Evolutionary conservation across 2,113 vertebrate species (phyloP).

Genomic region (Rhea pennata): DNA sequence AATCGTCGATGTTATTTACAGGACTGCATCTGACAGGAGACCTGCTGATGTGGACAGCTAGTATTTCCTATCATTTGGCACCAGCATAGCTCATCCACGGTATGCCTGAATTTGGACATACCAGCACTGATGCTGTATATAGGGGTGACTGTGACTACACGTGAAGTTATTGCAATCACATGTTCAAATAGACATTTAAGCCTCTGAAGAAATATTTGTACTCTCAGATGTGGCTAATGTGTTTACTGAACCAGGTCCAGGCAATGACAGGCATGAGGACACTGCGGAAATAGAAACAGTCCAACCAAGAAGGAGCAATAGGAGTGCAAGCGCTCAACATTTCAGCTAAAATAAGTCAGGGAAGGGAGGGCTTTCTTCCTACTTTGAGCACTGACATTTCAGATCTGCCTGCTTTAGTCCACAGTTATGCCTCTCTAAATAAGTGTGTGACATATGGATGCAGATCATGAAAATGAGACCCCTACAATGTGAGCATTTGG

Average conservation of each 20-base stretch:
- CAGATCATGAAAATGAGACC: conserved; percentile 23
- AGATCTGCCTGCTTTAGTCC: conserved; percentile 17
- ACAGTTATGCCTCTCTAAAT: not conserved
- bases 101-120: not conserved
- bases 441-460: conserved; percentile 40
- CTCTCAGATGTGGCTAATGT: conserved; percentile 57
- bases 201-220: conserved; percentile 67
- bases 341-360: not conserved
- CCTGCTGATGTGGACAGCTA: rapidly evolving
- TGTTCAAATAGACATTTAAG: conserved; percentile 61
- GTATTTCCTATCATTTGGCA: not conserved
- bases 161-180: not conserved
- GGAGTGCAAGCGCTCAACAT: not conserved
- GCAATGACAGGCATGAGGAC: conserved; percentile 68
- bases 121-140: not conserved
- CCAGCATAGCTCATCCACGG: rapidly evolving
- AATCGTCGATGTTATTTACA: not conserved
- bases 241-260: conserved; percentile 62
- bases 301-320: conserved; percentile 48
- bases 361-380: not conserved
- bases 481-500: conserved; percentile 54
- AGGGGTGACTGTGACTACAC: not conserved
- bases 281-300: conserved; percentile 56
- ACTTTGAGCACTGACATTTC: conserved; percentile 18
- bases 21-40: not conserved